Base-by-base conservation (phyloP, 2,888 invertebrate genomes). In the Amphipyra tragopoginis region DNA sequence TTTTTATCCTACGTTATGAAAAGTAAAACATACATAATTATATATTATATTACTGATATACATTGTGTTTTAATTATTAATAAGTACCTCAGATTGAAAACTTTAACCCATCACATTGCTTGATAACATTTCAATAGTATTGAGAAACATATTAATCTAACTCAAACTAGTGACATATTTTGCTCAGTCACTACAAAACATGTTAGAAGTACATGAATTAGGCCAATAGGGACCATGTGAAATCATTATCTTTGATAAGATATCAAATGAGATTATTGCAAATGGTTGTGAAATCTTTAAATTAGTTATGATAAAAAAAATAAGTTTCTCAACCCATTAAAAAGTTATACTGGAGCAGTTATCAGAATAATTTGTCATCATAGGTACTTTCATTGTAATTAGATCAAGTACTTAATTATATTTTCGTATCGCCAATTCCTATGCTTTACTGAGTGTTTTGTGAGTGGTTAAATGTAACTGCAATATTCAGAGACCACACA, bases 1-100 rank as follows among this genome's bases (percentile, higher is more conserved):
- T 79, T 83, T 55, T 80, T 84, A 10, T 69, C 77, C 86, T 57
- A 54, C 26, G 7, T 38, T 36, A 15, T 26, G 8, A 40, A 54
- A 62, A 68, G 49, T 48, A 39, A 44, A 51, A 55, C 47, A 61
- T 47, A 56, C 11, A 36, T 36, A 3, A 36, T 36, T 10, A n/a
- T n/a, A n/a, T 36, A 36, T 36, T 29, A 29, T 29, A 5, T 29
- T 29, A 29, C 21, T 21, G 3, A 21, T 21, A 21, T 21, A n/a
- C n/a, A n/a, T n/a, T n/a, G n/a, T n/a, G n/a, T n/a, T n/a, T n/a
- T n/a, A 3, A 34, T 21, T 21, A 21, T 39, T 57, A 39, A 29
- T 21, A 51, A 39, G 59, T 72, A 84, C 77, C 85, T 94, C 91
- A 96, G 93, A 90, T 95, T 95, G 90, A 93, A 93, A 91, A 93